Evolutionary conservation across 2,113 vertebrate species (phyloP), one percentile per base, ranked within the genome.

Genomic region (Chaetorhynchus papuensis): DNA sequence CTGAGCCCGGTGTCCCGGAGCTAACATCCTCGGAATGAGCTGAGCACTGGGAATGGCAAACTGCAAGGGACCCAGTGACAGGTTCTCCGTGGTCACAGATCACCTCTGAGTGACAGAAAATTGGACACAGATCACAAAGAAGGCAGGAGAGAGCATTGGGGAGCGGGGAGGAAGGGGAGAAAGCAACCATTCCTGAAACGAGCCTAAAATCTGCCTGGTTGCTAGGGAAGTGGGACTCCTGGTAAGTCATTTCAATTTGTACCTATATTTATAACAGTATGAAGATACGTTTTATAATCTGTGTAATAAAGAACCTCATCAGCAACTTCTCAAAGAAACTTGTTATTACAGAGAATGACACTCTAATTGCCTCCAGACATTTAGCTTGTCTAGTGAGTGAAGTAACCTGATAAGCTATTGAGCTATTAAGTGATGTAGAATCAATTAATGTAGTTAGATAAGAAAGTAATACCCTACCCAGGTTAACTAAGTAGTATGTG

Each of bases 341-440:
- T 97, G 96, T 97, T 97, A 97, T 97, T 97, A 97, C 68, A 59
- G 95, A 96, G 95, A 97, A 97, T 96, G 96, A 97, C 97, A 97
- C 93, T 97, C 95, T 97, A 97, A 97, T 97, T 97, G 96, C 97
- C 94, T 97, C 84, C 92, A 97, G 96, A 96, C 96, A 97, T 97
- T 97, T 97, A 93, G 94, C 94, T 87, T 94, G 96, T 97, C 95
- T 97, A 93, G 96, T 81, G 93, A 97, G 97, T 96, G 95, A 97
- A 97, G 94, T 93, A 95, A 97, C 90, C 95, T 96, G 97, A 97
- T 97, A 97, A 97, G 96, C 95, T 96, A 97, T 97, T 96, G 97
- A 97, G 95, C 95, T 97, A 97, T 97, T 97, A 97, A 97, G 96
- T 97, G 96, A 96, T 97, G 95, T 91, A 97, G 97, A 97, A 97